Evolutionary conservation across 2,113 vertebrate species (phyloP), one percentile per base, ranked within the genome.

Genomic region (Gallinago paraguaiae): DNA sequence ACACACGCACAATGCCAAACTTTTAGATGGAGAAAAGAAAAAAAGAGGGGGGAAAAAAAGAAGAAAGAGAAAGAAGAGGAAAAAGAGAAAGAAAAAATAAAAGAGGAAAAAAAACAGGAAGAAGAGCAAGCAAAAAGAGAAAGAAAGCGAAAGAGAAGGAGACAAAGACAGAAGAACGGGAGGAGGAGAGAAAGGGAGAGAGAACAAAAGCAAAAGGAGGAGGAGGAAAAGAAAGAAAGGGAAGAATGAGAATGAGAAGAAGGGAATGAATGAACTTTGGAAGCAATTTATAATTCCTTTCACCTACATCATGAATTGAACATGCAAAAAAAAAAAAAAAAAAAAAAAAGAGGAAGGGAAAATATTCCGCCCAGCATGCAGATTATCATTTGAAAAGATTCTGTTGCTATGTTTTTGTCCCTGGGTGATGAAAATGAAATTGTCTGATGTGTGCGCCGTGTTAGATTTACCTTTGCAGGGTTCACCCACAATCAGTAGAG

Each of bases 341-440:
- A 79, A 95, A 96, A 31, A 70, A 92, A 88, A 79, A 95, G 96
- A 31, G 59, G 15, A 19, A 90, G 70, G 86, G 79, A 88, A 93
- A 96, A 93, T 97, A 98, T 98, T 97, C 96, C 77, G 27, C 96
- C 97, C 95, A 69, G 96, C 93, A 97, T 98, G 96, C 94, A 97
- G 94, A 98, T 98, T 98, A 98, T 98, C 98, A 98, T 98, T 97
- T 98, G 97, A 98, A 98, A 98, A 97, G 98, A 98, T 98, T 97
- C 98, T 96, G 97, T 97, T 97, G 98, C 98, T 97, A 96, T 98
- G 97, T 93, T 93, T 97, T 97, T 93, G 86, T 98, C 97, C 98
- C 98, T 97, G 97, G 98, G 98, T 95, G 98, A 98, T 96, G 98
- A 98, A 98, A 98, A 98, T 98, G 97, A 98, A 98, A 98, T 98